Evolutionary conservation across 2,888 invertebrate genomes (phyloP), one percentile per base, ranked within the genome.

Genomic region (Cantharis rufa): DNA sequence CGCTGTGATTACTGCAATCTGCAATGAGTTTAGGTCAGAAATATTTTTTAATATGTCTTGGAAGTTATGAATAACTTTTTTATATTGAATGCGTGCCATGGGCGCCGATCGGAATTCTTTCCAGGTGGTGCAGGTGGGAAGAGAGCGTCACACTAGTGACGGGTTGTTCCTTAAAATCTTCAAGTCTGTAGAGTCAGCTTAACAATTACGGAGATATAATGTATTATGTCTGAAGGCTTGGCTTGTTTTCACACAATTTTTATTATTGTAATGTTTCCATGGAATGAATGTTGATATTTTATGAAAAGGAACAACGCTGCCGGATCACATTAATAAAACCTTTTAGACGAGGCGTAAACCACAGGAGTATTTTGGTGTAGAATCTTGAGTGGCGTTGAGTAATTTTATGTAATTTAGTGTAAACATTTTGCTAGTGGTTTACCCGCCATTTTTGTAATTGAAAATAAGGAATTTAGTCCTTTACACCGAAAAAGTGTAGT

Each of bases 1-100:
- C 69, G 18, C 48, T 5, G 27, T 18, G 77, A 79, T 78, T 81
- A 79, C 76, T 79, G 78, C 81, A 79, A 79, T 80, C 78, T 80
- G 75, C 78, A 74, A 76, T 79, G 79, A 72, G 72, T 77, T 66
- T 71, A 78, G 77, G 77, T 78, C 75, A 75, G 75, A 75, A 71
- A 63, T 69, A 74, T 71, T 68, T 77, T 74, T 71, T 74, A 48
- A 70, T n/a, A n/a, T 62, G 16, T 24, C 16, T 70, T 63, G 11
- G 16, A 32, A 66, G 71, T 75, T 61, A 70, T 73, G 68, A 66
- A 64, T 48, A 13, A 15, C 13, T 72, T 72, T 13, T 24, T 66
- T 24, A 62, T 32, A 10, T 27, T 15, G 15, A n/a, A 21, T n/a
- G 13, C 13, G 13, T 15, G 18, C 4, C n/a, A 15, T 11, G 32